phyloP scores from a whole-genome alignment of 1,140 invertebrate genomes.

The Drosophila ironensis region DNA sequence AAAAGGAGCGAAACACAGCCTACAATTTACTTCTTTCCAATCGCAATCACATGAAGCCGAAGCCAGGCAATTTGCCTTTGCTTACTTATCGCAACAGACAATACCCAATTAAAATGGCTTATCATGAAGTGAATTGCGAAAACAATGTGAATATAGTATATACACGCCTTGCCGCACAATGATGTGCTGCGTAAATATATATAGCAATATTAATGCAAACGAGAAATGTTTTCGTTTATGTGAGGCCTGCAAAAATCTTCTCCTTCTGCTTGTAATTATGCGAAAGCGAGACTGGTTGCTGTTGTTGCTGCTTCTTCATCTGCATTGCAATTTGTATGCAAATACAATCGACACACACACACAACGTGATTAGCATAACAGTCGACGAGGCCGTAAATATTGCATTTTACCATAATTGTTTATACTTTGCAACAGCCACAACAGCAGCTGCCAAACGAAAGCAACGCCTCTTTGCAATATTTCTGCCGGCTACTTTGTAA shows the following conservation, averaged over 20 bases:
- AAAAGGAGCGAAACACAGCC: no score
- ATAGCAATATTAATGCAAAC: constrained; percentile 15
- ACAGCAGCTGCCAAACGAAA: constrained; percentile 57
- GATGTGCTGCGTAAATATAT: background rate
- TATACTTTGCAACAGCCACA: constrained; percentile 66
- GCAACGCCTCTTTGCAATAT: constrained; percentile 43
- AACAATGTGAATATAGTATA: background rate
- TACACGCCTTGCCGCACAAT: background rate
- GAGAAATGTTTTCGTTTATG: constrained; percentile 29
- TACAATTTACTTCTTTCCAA: constrained; percentile 43
- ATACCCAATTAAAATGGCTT: constrained; percentile 20
- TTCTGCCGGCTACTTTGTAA: constrained; percentile 37
- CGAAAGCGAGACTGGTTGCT: constrained; percentile 53
- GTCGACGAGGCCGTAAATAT: constrained; percentile 72
- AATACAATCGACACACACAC: constrained; percentile 66
- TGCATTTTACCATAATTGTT: constrained; percentile 79
- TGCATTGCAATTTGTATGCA: constrained; percentile 78
- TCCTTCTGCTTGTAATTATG: constrained; percentile 63
- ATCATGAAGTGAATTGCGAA: background rate
- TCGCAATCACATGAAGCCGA: no score
- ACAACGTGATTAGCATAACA: constrained; percentile 72
- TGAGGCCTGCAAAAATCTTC: constrained; percentile 34
- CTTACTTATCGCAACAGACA: constrained; percentile 27
- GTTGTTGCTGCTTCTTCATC: constrained; percentile 62
- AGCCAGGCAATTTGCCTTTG: constrained; percentile 14